Base-by-base conservation (phyloP, 2,113 vertebrate species). In the Sander lucioperca region DNA sequence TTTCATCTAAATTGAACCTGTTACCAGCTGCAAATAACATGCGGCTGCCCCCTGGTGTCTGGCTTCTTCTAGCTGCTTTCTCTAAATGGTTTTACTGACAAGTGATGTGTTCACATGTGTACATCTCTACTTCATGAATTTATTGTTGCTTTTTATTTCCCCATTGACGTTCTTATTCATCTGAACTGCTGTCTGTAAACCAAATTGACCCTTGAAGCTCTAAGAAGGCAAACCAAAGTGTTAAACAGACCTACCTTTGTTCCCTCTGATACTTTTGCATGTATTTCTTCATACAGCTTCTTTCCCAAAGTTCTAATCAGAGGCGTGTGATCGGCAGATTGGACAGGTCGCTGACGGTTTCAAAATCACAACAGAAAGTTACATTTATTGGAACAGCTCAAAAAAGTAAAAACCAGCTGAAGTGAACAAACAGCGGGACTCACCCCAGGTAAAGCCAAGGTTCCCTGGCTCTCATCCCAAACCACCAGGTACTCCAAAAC, bases 401-500 rank as follows among this genome's bases (percentile, higher is more conserved):
- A 27, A 78, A 43, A 53, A 39, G 0, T 30, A 56, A 53, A 43
- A 58, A 51, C 1, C 5, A 25, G 9, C 12, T 80, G 30, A 64
- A 61, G 23, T 36, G 21, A 70, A 36, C 7, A 45, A 72, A 57
- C 11, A 54, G 15, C 2, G 3, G 27, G 9, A 89, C 96, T 96
- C 88, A 99, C 97, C 94, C 96, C 96, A 0, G 96, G 98, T 87
- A 99, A 77, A 67, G 94, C 74, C 94, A 96, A 96, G 63, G 84
- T 86, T 30, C 94, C 94, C 0, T 88, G 94, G 33, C 70, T 63
- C 0, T 91, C 86, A 0, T 92, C 91, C 74, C 88, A 95, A 13
- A 97, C 84, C 2, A 95, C 94, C 45, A 99, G 86, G 79, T 96
- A 97, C 88, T 99, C 96, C 91, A 99, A 82, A 83, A 95, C 92